Base-by-base conservation (phyloP, 2,888 invertebrate species). In the Sesia bembeciformis region DNA sequence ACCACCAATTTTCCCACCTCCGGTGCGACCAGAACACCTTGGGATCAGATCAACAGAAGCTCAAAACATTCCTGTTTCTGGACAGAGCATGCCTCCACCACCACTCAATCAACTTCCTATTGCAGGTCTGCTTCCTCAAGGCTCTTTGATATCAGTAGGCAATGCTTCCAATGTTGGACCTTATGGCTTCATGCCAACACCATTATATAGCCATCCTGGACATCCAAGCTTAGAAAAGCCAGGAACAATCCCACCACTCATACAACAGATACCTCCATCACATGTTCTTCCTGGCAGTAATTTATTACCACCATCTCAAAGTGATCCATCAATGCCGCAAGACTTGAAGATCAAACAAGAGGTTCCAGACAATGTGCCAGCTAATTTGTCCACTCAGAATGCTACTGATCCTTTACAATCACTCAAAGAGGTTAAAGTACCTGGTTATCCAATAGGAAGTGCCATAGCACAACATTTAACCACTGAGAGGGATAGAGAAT, bases 391-490 rank as follows among this genome's bases (percentile, higher is more conserved):
- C 49, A 89, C 91, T 52, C 91, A 90, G 58, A 80, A 84, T 56
- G 84, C 87, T 54, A 78, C 91, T 40, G 94, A 95, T 85, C 95
- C 95, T 3, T 74, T 95, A 60, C 95, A 95, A 70, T 94, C 94
- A 62, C 81, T 95, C 5, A 94, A 94, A 72, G 95, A 95, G 76
- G 94, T 95, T 0, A 95, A 95, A 89, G 94, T 95, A 5, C 94
- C 94, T 46, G 94, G 94, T 42, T 93, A 92, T 70, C 91, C 93
- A 57, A 90, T 92, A 51, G 91, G 91, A 59, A 87, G 86, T 77
- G 81, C 88, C 40, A 87, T 88, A 67, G 84, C 87, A 54, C 87
- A 87, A 64, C 86, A 90, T 71, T 73, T 87, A 60, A 86, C 74
- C 63, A 87, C 85, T 49, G 90, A 89, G 65, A 84, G 90, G 62